Evolutionary conservation across 2,797 vertebrate species (phyloP).

Genomic region (Takifugu rubripes): DNA sequence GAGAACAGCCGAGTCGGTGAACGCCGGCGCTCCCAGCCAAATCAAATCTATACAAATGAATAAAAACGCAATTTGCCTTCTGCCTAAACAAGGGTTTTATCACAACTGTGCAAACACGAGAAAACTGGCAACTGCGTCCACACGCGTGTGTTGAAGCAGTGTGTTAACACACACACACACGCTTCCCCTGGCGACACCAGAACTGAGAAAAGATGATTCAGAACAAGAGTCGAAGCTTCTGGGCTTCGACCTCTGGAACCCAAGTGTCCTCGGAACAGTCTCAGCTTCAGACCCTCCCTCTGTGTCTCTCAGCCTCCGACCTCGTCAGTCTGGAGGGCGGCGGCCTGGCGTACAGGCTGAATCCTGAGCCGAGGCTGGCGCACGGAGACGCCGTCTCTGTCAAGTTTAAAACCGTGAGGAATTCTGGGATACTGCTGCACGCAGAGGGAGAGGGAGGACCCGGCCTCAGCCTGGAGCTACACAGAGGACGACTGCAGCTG

Average conservation of each 20-base stretch:
- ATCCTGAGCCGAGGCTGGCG: constrained; percentile 45
- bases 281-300: not conserved
- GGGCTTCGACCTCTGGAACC: too few species aligned
- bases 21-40: not conserved
- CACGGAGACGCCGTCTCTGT: constrained; percentile 82
- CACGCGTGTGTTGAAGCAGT: not conserved
- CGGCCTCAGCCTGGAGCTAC: constrained; percentile 81
- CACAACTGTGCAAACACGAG: not conserved
- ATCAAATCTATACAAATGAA: not conserved
- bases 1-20: not conserved
- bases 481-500: constrained; percentile 83
- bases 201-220: not conserved
- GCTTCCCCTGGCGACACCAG: not conserved
- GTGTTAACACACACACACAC: not conserved
- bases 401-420: constrained; percentile 90
- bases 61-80: not conserved
- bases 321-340: constrained; percentile 82
- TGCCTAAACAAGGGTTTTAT: not conserved
- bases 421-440: constrained; percentile 83
- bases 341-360: constrained; percentile 79
- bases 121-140: not conserved
- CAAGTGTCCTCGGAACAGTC: not conserved
- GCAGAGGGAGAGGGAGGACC: constrained; percentile 76
- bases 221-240: too few species aligned
- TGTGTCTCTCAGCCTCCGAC: constrained; percentile 80